Conservation (phyloP, 2,113 vertebrate species). For the Megaleporinus macrocephalus region DNA sequence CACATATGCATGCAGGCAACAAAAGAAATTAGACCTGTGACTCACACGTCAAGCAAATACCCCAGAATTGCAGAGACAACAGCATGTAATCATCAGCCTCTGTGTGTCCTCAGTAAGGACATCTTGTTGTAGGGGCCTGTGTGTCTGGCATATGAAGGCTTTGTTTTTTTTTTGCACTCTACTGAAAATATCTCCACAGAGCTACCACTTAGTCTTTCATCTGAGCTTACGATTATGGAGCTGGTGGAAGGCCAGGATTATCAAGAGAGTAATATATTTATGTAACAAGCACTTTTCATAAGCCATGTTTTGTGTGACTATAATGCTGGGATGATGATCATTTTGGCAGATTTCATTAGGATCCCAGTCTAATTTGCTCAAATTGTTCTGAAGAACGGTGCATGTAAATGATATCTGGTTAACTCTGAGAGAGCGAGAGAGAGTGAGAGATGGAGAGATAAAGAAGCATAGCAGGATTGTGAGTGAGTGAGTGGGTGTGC, state of each 20-base stretch:
- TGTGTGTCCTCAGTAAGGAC: not conserved
- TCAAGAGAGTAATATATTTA: not conserved
- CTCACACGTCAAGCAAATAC: not conserved
- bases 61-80: not conserved
- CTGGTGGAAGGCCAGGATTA: not conserved
- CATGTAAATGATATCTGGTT: not conserved
- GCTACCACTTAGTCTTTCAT: not conserved
- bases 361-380: not conserved
- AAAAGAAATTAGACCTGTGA: not conserved
- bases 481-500: not conserved
- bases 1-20: not conserved
- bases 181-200: not conserved
- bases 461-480: not conserved
- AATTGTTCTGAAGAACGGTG: not conserved
- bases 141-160: not conserved
- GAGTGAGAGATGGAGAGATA: not conserved
- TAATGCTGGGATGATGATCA: not conserved
- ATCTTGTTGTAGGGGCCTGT: not conserved
- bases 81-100: not conserved
- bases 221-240: not conserved
- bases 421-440: not conserved
- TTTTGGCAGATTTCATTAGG: not conserved
- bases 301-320: not conserved
- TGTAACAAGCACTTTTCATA: not conserved
- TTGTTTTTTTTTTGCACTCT: not conserved